Evolutionary conservation across 1,140 invertebrate species (phyloP).

Genomic region (Melipona quadrifasciata): DNA sequence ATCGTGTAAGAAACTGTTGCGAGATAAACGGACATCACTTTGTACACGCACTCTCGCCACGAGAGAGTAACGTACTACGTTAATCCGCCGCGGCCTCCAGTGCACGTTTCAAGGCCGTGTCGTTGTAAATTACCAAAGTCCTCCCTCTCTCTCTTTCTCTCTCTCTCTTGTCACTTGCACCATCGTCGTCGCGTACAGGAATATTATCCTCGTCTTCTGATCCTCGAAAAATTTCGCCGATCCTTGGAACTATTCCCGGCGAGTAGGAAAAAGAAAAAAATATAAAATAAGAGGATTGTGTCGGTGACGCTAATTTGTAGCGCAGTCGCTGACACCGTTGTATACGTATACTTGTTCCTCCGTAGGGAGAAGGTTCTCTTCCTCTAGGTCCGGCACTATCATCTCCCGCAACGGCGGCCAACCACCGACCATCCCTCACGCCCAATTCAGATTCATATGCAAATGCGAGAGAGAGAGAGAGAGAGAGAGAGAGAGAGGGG

Average conservation of each 20-base stretch:
- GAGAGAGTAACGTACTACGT: background rate
- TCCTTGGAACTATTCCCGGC: background rate
- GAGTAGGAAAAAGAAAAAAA: too few species aligned
- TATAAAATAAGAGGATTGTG: conserved; percentile 10
- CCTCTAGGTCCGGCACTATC: conserved; percentile 16
- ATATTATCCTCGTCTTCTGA: too few species aligned
- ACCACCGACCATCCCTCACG: conserved; percentile 51
- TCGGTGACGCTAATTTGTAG: conserved; percentile 25
- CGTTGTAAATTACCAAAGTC: background rate
- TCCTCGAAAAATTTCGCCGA: background rate
- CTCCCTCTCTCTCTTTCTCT: background rate
- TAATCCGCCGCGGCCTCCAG: background rate
- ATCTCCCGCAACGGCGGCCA: conserved; percentile 31
- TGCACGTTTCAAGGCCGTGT: background rate
- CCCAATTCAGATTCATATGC: conserved; percentile 71
- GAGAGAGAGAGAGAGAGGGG: background rate
- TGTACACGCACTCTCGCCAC: background rate
- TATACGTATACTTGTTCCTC: conserved; percentile 38
- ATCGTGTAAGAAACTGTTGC: background rate
- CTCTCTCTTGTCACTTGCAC: background rate
- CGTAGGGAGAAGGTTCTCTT: conserved; percentile 10
- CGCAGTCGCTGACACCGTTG: background rate
- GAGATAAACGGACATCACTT: background rate
- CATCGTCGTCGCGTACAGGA: background rate
- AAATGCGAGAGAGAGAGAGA: conserved; percentile 54